Conservation (phyloP, 2,888 invertebrate genomes). For the Diarsia mendica region DNA sequence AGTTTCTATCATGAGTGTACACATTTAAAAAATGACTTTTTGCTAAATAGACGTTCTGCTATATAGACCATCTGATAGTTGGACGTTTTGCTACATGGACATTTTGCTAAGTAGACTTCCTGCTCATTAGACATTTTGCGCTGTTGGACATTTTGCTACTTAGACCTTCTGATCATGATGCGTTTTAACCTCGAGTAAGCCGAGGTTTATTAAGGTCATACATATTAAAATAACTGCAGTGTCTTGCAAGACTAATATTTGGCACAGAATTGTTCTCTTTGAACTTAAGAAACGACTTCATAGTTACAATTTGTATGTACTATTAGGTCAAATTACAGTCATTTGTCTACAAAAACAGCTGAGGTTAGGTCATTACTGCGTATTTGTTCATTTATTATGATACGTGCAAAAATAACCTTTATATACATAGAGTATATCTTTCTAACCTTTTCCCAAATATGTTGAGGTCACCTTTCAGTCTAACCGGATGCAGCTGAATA, state of each 20-base stretch:
- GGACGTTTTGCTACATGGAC: too few relatives aligned
- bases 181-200: not conserved
- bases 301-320: slow-evolving; percentile 22
- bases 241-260: slow-evolving; percentile 38
- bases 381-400: slow-evolving; percentile 5
- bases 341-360: slow-evolving; percentile 35
- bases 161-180: too few relatives aligned
- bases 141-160: too few relatives aligned
- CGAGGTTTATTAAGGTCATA: slow-evolving; percentile 41
- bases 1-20: too few relatives aligned
- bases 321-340: slow-evolving; percentile 24
- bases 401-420: not conserved
- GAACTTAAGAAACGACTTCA: slow-evolving; percentile 13
- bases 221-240: slow-evolving; percentile 48
- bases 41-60: too few relatives aligned
- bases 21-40: too few relatives aligned
- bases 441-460: too few relatives aligned
- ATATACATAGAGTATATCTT: not conserved
- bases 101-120: too few relatives aligned
- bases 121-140: too few relatives aligned
- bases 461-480: too few relatives aligned
- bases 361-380: slow-evolving; percentile 29
- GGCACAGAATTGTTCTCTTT: slow-evolving; percentile 28
- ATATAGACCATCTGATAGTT: too few relatives aligned
- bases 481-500: too few relatives aligned